These are phyloP conservation scores for Cromileptes altivelis DNA, from an alignment of 2,113 vertebrate species.

Conservation along the genomic window DNA sequence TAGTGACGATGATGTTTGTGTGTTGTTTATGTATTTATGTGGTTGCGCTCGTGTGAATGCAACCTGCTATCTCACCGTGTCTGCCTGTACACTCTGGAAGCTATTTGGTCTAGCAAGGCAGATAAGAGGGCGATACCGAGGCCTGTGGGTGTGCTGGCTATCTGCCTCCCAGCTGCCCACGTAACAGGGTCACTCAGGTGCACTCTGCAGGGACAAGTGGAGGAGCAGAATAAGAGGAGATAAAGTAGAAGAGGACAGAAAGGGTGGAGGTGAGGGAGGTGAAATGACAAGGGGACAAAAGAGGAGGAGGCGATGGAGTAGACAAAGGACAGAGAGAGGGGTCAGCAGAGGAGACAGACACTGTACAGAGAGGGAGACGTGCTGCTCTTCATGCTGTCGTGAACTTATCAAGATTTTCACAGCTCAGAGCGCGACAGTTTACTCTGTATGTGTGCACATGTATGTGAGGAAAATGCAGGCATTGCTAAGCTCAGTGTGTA, in stretches of 20 bases:
- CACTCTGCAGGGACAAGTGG: conserved; percentile 61
- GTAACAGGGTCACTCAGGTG: conserved; percentile 72
- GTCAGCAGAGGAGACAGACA: conserved; percentile 37
- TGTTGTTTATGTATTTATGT: conserved; percentile 16
- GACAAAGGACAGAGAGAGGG: conserved; percentile 41
- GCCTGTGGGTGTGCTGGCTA: conserved; percentile 50
- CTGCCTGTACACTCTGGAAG: conserved; percentile 35
- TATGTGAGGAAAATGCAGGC: conserved; percentile 30
- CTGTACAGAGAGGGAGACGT: conserved; percentile 1
- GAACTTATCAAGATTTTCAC: conserved; percentile 44
- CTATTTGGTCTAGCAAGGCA: conserved; percentile 65
- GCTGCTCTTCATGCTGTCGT: conserved; percentile 14
- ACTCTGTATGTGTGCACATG: conserved; percentile 19
- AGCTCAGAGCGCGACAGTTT: conserved; percentile 2
- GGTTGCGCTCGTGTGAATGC: conserved; percentile 39
- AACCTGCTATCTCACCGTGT: conserved; percentile 43
- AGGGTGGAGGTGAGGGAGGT: conserved; percentile 49
- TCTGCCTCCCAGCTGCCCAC: conserved; percentile 54
- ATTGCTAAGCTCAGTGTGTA: neutral
- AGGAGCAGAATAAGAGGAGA: conserved; percentile 55
- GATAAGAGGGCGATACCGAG: conserved; percentile 68
- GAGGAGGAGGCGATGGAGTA: conserved; percentile 40
- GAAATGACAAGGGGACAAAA: conserved; percentile 51
- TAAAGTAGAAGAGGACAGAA: conserved; percentile 45
- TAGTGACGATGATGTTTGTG: conserved; percentile 32